phyloP scores from a whole-genome alignment of 2,797 vertebrate genomes.

The Hephaestus fuliginosus region DNA sequence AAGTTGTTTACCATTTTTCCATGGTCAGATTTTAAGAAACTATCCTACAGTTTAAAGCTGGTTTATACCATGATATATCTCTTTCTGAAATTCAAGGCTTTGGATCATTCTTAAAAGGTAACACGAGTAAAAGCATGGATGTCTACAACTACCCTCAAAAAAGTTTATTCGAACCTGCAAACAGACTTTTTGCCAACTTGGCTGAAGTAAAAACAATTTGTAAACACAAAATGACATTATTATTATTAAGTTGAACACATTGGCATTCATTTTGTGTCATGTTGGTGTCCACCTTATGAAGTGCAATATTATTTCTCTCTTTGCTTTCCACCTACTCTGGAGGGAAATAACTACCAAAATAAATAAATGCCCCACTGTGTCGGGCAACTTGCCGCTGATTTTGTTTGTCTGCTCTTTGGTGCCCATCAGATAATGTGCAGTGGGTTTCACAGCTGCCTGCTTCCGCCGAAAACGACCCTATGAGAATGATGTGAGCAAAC shows the following conservation, averaged over 20 bases:
- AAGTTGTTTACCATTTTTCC: slow-evolving; percentile 69
- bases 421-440: neutral
- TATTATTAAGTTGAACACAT: neutral
- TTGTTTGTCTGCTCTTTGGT: neutral
- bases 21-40: slow-evolving; percentile 36
- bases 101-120: neutral
- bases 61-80: slow-evolving; percentile 20
- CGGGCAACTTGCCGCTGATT: neutral
- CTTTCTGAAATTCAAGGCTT: neutral
- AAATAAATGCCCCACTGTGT: neutral
- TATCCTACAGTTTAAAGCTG: slow-evolving; percentile 32
- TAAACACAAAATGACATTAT: neutral
- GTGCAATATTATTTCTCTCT: neutral
- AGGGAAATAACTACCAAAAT: neutral
- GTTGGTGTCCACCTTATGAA: neutral
- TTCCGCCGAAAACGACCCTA: neutral
- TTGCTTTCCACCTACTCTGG: neutral
- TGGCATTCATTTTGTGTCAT: neutral
- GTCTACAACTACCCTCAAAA: neutral
- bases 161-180: neutral
- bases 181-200: neutral
- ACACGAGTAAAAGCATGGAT: neutral
- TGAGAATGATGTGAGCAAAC: neutral
- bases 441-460: neutral
- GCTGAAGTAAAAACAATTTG: neutral